Conservation (phyloP, 2,113 vertebrate species). For the Stigmatopora argus region DNA sequence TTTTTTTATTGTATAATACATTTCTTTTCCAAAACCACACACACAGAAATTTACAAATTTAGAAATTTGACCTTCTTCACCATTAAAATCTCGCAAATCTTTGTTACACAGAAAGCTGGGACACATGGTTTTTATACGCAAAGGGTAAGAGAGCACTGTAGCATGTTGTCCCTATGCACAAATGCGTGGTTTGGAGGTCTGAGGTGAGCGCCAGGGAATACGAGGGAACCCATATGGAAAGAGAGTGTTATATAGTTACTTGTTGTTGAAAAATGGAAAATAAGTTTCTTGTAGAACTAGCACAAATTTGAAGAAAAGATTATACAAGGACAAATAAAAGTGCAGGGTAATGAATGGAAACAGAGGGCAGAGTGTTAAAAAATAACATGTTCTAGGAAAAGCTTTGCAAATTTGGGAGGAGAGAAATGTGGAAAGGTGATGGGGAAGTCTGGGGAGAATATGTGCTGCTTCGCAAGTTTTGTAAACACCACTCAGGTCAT, state of each 20-base stretch:
- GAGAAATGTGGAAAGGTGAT: constrained; percentile 61
- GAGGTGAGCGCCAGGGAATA: constrained; percentile 6
- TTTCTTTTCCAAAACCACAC: neutral
- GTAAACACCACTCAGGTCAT: constrained; percentile 44
- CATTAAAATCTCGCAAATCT: constrained; percentile 69
- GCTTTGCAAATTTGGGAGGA: constrained; percentile 60
- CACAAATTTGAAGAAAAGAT: constrained; percentile 1
- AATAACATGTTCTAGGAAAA: constrained; percentile 45
- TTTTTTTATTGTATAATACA: neutral
- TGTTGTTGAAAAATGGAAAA: constrained; percentile 38
- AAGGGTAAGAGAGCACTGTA: constrained; percentile 32
- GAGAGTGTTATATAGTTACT: constrained; percentile 31
- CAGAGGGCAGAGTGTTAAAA: constrained; percentile 3
- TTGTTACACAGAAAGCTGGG: constrained; percentile 67
- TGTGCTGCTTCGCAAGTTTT: constrained; percentile 43
- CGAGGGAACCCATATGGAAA: constrained; percentile 25
- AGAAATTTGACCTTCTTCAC: constrained; percentile 52
- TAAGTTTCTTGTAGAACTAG: neutral
- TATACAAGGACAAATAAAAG: constrained; percentile 11
- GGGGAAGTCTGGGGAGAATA: constrained; percentile 54
- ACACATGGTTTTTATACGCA: constrained; percentile 55
- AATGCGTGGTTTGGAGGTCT: constrained; percentile 3
- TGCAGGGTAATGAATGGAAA: constrained; percentile 23
- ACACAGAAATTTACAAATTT: constrained; percentile 23
- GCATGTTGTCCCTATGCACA: constrained; percentile 14